A percentile compares a stretch with the other conserved stretches of the same genome.
phyloP scores from a whole-genome alignment of 2,113 vertebrate genomes.

The Gila orcuttii region DNA sequence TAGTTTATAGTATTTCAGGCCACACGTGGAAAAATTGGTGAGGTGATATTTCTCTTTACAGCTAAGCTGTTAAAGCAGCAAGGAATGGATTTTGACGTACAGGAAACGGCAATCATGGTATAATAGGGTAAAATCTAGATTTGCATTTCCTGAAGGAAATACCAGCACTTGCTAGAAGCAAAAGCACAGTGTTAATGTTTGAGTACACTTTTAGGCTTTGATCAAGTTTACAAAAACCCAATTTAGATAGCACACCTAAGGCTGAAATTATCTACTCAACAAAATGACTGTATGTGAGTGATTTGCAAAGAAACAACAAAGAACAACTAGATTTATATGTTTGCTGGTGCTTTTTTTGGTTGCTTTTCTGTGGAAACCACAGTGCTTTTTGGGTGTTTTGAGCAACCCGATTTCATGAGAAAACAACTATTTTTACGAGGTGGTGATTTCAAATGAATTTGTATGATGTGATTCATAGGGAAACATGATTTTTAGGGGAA shows the following conservation, averaged over 20 bases:
- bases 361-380: neutral
- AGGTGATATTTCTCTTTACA: conserved; percentile 56
- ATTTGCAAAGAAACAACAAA: neutral
- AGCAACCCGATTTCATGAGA: neutral
- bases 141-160: conserved; percentile 30
- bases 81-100: conserved; percentile 11
- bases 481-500: neutral
- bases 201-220: neutral
- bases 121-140: conserved; percentile 18
- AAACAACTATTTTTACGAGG: neutral
- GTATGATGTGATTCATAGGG: neutral
- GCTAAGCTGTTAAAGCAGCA: conserved; percentile 29
- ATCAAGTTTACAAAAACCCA: neutral
- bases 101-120: conserved; percentile 9
- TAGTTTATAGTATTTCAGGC: conserved; percentile 52
- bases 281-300: neutral
- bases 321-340: neutral
- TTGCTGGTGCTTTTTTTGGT: neutral
- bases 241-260: neutral
- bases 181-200: neutral
- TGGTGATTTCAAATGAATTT: neutral
- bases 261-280: neutral
- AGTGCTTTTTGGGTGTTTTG: neutral
- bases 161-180: neutral
- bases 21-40: conserved; percentile 58